These are phyloP conservation scores for Equus przewalskii DNA, from an alignment of 2,113 vertebrate genomes.

Conservation along the genomic window DNA sequence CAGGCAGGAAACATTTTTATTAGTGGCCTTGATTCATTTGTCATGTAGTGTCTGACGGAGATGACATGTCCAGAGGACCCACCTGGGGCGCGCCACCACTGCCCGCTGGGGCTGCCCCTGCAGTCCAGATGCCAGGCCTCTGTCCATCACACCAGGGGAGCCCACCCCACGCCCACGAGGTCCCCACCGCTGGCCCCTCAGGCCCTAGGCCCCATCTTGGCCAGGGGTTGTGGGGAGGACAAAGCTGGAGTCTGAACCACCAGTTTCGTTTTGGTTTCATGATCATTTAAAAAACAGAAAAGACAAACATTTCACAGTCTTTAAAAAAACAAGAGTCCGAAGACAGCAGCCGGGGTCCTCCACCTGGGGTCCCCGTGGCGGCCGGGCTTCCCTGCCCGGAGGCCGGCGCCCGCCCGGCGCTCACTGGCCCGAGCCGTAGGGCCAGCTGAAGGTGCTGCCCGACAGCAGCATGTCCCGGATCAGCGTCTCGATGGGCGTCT, in stretches of 20 bases:
- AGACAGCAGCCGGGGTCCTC: constrained; percentile 26
- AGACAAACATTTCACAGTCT: constrained; percentile 77
- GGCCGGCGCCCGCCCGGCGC: no score
- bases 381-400: background rate
- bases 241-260: background rate
- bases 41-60: constrained; percentile 73
- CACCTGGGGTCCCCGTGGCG: background rate
- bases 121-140: background rate
- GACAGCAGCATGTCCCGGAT: constrained; percentile 99
- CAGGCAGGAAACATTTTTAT: constrained; percentile 83
- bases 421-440: constrained; percentile 93
- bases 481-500: constrained; percentile 97
- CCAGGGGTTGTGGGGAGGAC: background rate
- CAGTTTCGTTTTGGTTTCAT: constrained; percentile 78
- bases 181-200: background rate
- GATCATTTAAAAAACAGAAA: constrained; percentile 79
- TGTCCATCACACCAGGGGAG: background rate
- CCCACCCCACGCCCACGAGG: background rate
- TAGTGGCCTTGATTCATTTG: constrained; percentile 70
- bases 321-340: constrained; percentile 74
- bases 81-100: background rate
- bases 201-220: background rate
- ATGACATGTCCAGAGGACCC: constrained; percentile 45
- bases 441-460: constrained; percentile 97
- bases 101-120: background rate